Base-by-base conservation (phyloP, 2,113 vertebrate species). In the Neolamprologus kungweensis region DNA sequence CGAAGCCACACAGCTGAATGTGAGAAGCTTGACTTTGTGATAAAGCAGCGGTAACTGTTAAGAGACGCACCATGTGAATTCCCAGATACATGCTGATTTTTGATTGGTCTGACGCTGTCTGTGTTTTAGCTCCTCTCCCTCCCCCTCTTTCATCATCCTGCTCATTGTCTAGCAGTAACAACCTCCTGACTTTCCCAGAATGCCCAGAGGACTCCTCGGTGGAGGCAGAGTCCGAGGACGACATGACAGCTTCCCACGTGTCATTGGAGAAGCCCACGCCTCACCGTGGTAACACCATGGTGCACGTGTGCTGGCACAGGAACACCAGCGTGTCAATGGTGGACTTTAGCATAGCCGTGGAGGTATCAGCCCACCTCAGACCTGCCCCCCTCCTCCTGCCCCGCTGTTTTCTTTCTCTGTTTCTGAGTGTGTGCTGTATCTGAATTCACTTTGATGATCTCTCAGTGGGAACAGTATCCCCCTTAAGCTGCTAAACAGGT, bases 261-360 rank as follows among this genome's bases (percentile, higher is more conserved):
- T 98, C 97, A 33, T 95, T 97, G 93, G 98, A 99, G 94, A 97
- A 96, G 96, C 97, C 98, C 89, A 93, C 97, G 35, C 97, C 97
- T 81, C 98, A 98, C 95, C 98, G 98, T 92, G 98, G 98, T 96
- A 99, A 99, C 97, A 99, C 98, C 88, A 99, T 98, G 96, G 98
- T 98, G 95, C 98, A 99, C 83, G 99, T 99, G 95, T 99, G 98
- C 96, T 99, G 99, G 98, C 99, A 99, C 94, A 97, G 98, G 95
- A 99, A 97, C 96, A 99, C 98, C 97, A 99, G 98, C 78, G 99
- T 99, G 94, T 99, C 98, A 94, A 98, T 99, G 98, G 95, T 99
- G 97, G 99, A 99, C 97, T 99, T 99, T 97, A 99, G 98, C 96
- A 87, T 98, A 94, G 98, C 98, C 17, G 97, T 98, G 94, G 98